Conservation (phyloP, 2,113 vertebrate genomes). For the Gymnocephalus cernua region DNA sequence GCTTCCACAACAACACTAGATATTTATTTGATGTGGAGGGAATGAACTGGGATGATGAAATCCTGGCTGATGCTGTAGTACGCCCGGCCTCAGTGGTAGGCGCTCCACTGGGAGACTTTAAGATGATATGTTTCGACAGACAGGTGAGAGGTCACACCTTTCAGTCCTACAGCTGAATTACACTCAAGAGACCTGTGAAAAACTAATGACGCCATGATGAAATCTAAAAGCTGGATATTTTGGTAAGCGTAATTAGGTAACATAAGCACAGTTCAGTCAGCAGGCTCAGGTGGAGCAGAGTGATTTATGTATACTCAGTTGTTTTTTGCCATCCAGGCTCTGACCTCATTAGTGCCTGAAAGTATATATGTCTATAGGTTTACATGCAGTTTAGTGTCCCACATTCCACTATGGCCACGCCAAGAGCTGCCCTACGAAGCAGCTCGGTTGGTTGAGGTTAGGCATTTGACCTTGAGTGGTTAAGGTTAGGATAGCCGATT, state of each 20-base stretch:
- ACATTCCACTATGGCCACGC: no score
- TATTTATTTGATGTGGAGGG: constrained; percentile 2
- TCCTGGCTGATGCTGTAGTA: constrained; percentile 16
- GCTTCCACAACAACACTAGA: background rate
- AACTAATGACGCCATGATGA: constrained; percentile 35
- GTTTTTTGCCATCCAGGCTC: constrained; percentile 1
- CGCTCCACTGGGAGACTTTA: constrained; percentile 18
- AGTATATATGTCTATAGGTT: no score
- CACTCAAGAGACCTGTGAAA: constrained; percentile 4
- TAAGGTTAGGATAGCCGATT: no score
- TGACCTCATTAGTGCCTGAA: background rate
- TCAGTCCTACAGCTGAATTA: background rate
- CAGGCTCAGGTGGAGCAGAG: background rate
- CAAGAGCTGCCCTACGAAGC: no score
- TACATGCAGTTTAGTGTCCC: no score
- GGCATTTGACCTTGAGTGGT: no score
- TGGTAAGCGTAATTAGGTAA: constrained; percentile 33
- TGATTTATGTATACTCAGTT: constrained; percentile 12
- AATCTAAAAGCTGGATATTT: constrained; percentile 37
- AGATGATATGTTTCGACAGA: constrained; percentile 44
- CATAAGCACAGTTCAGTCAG: constrained; percentile 14
- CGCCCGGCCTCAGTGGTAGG: background rate
- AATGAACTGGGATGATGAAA: constrained; percentile 31
- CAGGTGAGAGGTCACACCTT: constrained; percentile 44
- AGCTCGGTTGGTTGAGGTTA: no score